Evolutionary conservation across 2,797 vertebrate genomes (phyloP).

Genomic region (Coregonus sp.): DNA sequence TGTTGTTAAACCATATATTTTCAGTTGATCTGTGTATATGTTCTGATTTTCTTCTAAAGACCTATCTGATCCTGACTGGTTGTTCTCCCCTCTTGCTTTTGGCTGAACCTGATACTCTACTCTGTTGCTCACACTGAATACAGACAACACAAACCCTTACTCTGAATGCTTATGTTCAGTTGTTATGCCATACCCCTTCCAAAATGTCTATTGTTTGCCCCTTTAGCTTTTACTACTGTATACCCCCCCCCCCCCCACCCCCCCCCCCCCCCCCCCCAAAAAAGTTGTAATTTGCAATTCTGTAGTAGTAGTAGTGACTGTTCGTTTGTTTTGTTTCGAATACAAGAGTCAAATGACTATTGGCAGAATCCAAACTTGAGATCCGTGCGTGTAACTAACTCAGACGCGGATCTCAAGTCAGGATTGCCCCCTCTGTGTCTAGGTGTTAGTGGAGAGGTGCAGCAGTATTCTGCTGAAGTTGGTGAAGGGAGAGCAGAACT

Average conservation of each 20-base stretch:
- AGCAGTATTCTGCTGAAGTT: conserved; percentile 51
- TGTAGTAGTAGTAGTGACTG: neutral
- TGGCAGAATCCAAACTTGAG: conserved; percentile 41
- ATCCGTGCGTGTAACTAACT: conserved; percentile 17
- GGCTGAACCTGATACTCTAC: conserved; percentile 56
- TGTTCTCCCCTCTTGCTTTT: conserved; percentile 61
- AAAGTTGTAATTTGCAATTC: conserved; percentile 62
- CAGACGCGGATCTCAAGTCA: conserved; percentile 38
- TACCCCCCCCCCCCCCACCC: too few relatives aligned
- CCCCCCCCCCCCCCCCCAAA: neutral
- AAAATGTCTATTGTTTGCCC: conserved; percentile 62
- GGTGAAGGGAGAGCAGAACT: conserved; percentile 33
- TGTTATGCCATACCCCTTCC: conserved; percentile 49
- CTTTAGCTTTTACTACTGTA: conserved; percentile 37
- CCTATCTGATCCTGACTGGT: conserved; percentile 49
- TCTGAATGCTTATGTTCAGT: conserved; percentile 67
- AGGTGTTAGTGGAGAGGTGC: conserved; percentile 44
- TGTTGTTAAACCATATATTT: conserved; percentile 76
- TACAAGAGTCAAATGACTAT: conserved; percentile 56
- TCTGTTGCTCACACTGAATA: conserved; percentile 18
- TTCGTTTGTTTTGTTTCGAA: conserved; percentile 59
- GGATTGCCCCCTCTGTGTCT: conserved; percentile 40
- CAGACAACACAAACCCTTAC: conserved; percentile 66
- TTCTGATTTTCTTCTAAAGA: conserved; percentile 67
- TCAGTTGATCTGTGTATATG: conserved; percentile 73